Conservation (phyloP, 2,797 vertebrate species). For the Silurus lanzhouensis region DNA sequence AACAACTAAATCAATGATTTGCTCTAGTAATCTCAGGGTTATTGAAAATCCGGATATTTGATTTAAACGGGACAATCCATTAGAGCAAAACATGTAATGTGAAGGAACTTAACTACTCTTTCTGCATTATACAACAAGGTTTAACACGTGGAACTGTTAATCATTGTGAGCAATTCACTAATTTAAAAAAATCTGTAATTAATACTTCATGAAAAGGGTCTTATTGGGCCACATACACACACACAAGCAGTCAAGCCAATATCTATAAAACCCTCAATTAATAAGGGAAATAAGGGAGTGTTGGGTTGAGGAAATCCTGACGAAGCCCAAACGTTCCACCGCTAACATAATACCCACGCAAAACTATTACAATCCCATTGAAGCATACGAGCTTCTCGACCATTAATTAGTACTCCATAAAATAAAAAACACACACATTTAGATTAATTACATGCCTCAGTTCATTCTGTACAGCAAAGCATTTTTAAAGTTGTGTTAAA, state of each 20-base stretch:
- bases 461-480: not conserved
- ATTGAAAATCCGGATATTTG: not conserved
- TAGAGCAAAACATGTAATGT: not conserved
- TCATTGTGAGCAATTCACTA: no score
- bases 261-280: slow-evolving; percentile 13
- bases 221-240: not conserved
- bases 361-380: not conserved
- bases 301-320: slow-evolving; percentile 41
- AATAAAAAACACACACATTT: not conserved
- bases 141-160: no score
- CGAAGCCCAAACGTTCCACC: slow-evolving; percentile 24
- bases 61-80: not conserved
- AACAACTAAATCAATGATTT: not conserved
- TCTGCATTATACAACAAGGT: no score
- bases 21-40: not conserved
- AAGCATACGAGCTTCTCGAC: not conserved
- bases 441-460: not conserved
- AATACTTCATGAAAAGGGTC: not conserved
- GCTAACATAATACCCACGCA: slow-evolving; percentile 7
- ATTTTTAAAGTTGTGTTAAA: slow-evolving; percentile 68
- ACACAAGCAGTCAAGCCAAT: not conserved
- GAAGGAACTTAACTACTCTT: not conserved
- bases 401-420: not conserved
- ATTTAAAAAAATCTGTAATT: no score
- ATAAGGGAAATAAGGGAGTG: slow-evolving; percentile 38